Base-by-base conservation (phyloP, 2,113 vertebrate genomes). In the Calcarius ornatus region DNA sequence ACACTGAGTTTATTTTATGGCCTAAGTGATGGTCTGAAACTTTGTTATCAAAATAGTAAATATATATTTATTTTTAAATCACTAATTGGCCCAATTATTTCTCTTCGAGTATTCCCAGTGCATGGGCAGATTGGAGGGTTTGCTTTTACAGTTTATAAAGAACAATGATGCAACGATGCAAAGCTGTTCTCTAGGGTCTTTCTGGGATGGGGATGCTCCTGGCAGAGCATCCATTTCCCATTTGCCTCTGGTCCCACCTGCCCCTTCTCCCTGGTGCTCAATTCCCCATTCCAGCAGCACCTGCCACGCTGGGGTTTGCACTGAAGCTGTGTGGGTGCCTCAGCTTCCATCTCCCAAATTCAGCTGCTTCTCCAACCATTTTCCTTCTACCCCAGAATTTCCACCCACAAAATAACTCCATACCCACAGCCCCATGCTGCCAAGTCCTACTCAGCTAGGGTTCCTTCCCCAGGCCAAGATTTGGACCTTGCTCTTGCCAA, bases 161-260 rank as follows among this genome's bases (percentile, higher is more conserved):
- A 9, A 3, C 18, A 8, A 0, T 1, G 24, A 27, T 27, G 25
- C 50, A 53, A 53, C 11, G 51, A 53, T 53, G 28, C 17, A 53
- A 11, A 30, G 51, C 18, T 53, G 51, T 11, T 65, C 61, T 37
- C 42, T 7, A 3, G 17, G 12, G 77, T 16, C 0, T 3, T 66
- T 56, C 69, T 54, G 40, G 53, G 56, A 8, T 2, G 1, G 15
- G 33, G 51, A 54, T 31, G 31, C 22, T 60, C 48, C 43, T 13
- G 6, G 35, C 69, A 78, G 40, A 88, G 70, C 48, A 69, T 7
- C 25, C 1, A 11, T 35, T 68, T 61, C 54, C 54, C 54, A 20
- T 40, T 61, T 35, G 3, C 38, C 54, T 35, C 47, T 35, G 63
- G 12, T 27, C 3, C 1, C 4, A 43, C 5, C n/a, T 70, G 38